phyloP scores from a whole-genome alignment of 2,888 invertebrate genomes.

The Dasysyrphus albostriatus region DNA sequence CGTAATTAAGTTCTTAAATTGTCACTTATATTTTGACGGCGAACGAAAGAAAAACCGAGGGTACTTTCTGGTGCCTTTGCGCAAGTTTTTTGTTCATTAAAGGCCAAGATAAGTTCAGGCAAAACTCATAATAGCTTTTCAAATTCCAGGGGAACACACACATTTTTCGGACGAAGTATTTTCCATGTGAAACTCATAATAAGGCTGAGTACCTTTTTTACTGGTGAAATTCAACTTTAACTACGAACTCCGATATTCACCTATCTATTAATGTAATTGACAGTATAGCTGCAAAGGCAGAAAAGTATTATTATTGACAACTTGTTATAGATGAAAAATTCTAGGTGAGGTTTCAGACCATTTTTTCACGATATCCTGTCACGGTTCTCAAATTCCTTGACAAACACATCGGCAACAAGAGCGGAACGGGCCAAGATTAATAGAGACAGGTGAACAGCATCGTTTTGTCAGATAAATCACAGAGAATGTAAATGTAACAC shows the following conservation, averaged over 20 bases:
- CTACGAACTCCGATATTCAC: constrained; percentile 39
- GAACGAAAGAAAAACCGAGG: too few relatives aligned
- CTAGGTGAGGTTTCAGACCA: constrained; percentile 10
- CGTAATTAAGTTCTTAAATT: too few relatives aligned
- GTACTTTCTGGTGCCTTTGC: too few relatives aligned
- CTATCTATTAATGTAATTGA: constrained; percentile 17
- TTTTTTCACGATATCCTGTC: constrained; percentile 50
- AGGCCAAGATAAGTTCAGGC: too few relatives aligned
- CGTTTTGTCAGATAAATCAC: constrained; percentile 76
- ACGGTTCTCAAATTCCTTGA: constrained; percentile 50
- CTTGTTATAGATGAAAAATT: constrained; percentile 42
- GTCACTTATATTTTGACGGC: too few relatives aligned
- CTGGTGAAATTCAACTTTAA: constrained; percentile 1
- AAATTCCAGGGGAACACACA: too few relatives aligned
- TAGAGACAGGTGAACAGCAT: constrained; percentile 76
- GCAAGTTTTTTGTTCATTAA: too few relatives aligned
- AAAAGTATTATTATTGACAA: constrained; percentile 63
- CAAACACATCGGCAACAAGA: constrained; percentile 42
- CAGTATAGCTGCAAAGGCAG: constrained; percentile 18
- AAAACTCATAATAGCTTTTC: too few relatives aligned
- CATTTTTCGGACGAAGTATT: too few relatives aligned
- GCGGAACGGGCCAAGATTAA: constrained; percentile 69
- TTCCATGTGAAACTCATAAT: too few relatives aligned
- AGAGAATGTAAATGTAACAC: constrained; percentile 70
- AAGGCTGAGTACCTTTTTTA: too few relatives aligned